Evolutionary conservation across 2,113 vertebrate species (phyloP).

Genomic region (Engraulis encrasicolus): DNA sequence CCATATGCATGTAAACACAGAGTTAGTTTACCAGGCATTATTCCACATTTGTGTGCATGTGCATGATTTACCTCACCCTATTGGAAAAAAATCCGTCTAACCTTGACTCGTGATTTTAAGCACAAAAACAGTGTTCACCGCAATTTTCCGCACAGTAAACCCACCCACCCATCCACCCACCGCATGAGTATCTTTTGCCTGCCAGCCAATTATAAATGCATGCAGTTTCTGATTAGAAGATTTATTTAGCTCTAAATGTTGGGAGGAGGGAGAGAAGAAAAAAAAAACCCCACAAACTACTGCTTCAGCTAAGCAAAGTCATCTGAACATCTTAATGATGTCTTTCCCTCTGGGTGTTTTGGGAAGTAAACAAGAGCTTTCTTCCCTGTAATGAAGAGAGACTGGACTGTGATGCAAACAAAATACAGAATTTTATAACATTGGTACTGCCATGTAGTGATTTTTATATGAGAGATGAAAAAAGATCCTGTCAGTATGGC

Average conservation of each 20-base stretch:
- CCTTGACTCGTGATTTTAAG: neutral
- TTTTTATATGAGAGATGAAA: neutral
- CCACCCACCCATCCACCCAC: neutral
- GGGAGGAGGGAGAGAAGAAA: neutral
- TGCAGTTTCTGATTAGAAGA: neutral
- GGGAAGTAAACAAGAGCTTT: neutral
- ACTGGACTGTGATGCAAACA: neutral
- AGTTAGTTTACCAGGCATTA: neutral
- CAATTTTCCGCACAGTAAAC: neutral
- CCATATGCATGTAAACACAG: too few species aligned
- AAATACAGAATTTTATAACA: neutral
- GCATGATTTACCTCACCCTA: neutral
- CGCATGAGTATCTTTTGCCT: neutral
- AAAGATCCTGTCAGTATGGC: neutral
- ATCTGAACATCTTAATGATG: constrained; percentile 18
- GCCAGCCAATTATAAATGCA: neutral
- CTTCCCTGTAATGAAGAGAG: neutral
- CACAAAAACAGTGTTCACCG: neutral
- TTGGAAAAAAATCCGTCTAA: neutral
- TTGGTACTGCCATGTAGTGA: neutral
- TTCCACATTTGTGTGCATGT: neutral
- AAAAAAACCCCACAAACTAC: too few species aligned
- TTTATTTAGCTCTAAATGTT: neutral
- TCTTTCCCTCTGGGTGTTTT: neutral
- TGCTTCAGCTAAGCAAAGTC: neutral